Conservation (phyloP, 1,140 invertebrate species). For the Papilio dardanus region DNA sequence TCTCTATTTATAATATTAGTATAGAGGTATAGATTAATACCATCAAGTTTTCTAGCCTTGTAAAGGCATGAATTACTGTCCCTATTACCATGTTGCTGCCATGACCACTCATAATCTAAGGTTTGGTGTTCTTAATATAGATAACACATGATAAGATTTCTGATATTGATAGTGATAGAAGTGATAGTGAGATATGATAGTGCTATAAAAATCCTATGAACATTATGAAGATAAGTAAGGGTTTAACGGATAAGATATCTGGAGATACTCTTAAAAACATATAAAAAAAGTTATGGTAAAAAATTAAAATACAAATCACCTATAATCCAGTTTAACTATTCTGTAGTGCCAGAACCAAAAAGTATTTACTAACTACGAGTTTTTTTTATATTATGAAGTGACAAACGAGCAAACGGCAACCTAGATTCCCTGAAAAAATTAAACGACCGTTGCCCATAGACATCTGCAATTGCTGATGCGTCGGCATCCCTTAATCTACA, state of each 20-base stretch:
- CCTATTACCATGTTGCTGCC: not conserved
- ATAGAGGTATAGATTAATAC: too few species aligned
- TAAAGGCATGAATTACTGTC: not conserved
- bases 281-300: not conserved
- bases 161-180: too few species aligned
- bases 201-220: not conserved
- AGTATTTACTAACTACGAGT: too few species aligned
- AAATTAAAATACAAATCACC: conserved; percentile 2
- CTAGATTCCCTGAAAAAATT: too few species aligned
- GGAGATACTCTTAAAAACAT: not conserved
- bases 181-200: not conserved
- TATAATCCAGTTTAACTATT: not conserved
- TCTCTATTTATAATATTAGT: too few species aligned
- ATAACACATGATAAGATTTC: not conserved
- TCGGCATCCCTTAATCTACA: too few species aligned
- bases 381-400: too few species aligned
- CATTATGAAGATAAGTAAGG: not conserved
- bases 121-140: not conserved
- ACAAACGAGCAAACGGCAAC: too few species aligned
- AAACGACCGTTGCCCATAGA: too few species aligned
- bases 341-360: too few species aligned
- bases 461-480: too few species aligned
- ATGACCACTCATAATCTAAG: not conserved
- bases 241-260: not conserved
- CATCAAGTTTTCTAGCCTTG: not conserved